Evolutionary conservation across 2,797 vertebrate genomes (phyloP), one percentile per base, ranked within the genome.

Genomic region (Novumbra hubbsi): DNA sequence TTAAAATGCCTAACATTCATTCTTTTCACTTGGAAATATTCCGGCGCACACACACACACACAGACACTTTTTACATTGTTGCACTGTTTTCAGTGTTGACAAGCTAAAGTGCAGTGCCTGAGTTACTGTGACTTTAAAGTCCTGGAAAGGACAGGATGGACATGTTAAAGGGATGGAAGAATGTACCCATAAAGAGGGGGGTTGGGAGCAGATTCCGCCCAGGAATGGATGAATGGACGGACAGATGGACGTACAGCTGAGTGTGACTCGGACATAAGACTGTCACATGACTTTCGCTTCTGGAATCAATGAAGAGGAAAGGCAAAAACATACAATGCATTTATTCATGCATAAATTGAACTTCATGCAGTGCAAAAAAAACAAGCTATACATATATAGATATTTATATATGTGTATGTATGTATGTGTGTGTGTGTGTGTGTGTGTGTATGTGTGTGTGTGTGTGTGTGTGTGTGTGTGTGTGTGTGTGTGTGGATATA

Each of bases 301-400:
- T 85, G 78, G 48, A 85, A 84, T 76, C 82, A 78, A 60, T 19
- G 48, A 84, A 74, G 73, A 83, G 70, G 66, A 73, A 68, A 32
- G 84, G 82, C 82, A 84, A 78, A 83, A 89, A 57, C 78, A 86
- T 83, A 85, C 75, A 85, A 82, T 89, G 87, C 90, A 92, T 89
- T 85, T 78, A 89, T 81, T 82, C 78, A 83, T 91, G 86, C 88
- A 88, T 86, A 93, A 88, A 89, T 83, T 90, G 88, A 89, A 92
- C 90, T 92, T 88, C 82, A 91, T 84, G 85, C 91, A 88, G 90
- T 91, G 92, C 92, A 93, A 93, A 84, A 86, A 91, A 91, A 90
- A 80, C 75, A 86, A 90, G 76, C 82, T 89, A 86, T 90, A 90
- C 90, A 88, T 87, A 87, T 86, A 87, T 74, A 76, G 85, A 80